Percentiles rank a stretch among this genome's conserved stretches.
Conservation (phyloP, 2,888 invertebrate species). For the Plagodis pulveraria region DNA sequence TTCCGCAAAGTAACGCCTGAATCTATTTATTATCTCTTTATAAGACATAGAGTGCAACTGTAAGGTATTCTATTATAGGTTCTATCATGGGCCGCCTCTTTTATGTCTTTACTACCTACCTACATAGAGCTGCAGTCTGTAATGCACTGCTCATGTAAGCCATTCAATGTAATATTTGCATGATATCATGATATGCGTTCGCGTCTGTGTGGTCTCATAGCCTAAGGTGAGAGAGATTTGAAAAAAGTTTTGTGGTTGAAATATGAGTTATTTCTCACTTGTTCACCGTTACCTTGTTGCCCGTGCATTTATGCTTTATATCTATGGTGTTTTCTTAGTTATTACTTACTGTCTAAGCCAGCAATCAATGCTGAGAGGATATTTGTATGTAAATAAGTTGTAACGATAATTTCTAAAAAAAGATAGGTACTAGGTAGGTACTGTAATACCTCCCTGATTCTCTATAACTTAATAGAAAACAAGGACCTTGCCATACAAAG, state of each 20-base stretch:
- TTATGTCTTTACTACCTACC: constrained; percentile 18
- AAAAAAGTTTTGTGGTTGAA: neutral
- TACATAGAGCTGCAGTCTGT: constrained; percentile 25
- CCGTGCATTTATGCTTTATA: no score
- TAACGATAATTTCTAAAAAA: no score
- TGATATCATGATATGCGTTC: constrained; percentile 50
- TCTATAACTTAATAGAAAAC: no score
- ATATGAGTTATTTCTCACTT: neutral
- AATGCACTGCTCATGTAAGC: constrained; percentile 44
- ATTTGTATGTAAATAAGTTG: no score
- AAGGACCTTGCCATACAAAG: no score
- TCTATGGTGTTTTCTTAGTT: no score
- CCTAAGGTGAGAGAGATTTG: constrained; percentile 7
- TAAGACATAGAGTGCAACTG: neutral
- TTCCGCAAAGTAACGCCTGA: no score
- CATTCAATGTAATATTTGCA: constrained; percentile 52
- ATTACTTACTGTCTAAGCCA: neutral
- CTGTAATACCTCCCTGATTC: no score
- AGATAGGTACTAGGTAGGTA: no score
- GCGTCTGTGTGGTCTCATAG: constrained; percentile 45
- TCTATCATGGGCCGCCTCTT: neutral
- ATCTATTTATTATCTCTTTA: neutral
- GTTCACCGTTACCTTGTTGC: no score
- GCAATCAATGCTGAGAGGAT: neutral
- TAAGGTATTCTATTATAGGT: constrained; percentile 1